These are phyloP conservation scores for Lipophrys pholis DNA, from an alignment of 2,113 vertebrate species.

Conservation along the genomic window DNA sequence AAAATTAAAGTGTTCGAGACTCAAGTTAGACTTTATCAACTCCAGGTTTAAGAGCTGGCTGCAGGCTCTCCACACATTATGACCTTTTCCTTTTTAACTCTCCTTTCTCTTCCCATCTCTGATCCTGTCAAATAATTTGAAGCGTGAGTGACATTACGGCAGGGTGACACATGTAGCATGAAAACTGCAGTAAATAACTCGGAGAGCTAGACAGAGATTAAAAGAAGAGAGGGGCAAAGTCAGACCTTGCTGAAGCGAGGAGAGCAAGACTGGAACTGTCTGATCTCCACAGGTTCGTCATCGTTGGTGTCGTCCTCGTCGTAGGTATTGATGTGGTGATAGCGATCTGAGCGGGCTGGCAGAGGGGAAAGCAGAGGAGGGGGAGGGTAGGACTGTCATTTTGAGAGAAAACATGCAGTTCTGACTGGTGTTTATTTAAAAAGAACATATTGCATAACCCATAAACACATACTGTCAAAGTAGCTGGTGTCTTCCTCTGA, in stretches of 20 bases:
- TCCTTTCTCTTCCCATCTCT: conserved; percentile 15
- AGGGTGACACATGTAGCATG: neutral
- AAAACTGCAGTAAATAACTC: too few relatives aligned
- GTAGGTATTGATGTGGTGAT: conserved; percentile 91
- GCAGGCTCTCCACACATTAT: conserved; percentile 6
- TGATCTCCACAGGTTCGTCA: conserved; percentile 94
- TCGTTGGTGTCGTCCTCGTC: conserved; percentile 95
- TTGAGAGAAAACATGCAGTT: conserved; percentile 33
- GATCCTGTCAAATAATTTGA: conserved; percentile 14
- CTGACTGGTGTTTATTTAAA: conserved; percentile 2
- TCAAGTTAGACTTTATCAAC: conserved; percentile 2
- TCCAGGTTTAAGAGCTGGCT: neutral
- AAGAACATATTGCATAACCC: conserved; percentile 7
- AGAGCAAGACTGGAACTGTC: conserved; percentile 94
- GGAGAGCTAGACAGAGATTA: conserved; percentile 4
- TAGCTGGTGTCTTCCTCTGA: conserved; percentile 97
- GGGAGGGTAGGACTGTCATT: conserved; percentile 19
- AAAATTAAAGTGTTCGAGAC: conserved; percentile 2
- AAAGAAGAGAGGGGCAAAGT: conserved; percentile 25
- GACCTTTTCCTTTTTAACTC: conserved; percentile 32
- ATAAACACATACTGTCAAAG: conserved; percentile 88
- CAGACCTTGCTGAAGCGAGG: conserved; percentile 94
- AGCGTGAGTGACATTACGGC: conserved; percentile 8
- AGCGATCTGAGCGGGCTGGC: conserved; percentile 91
- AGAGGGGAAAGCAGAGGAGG: conserved; percentile 16